phyloP scores from a whole-genome alignment of 2,888 invertebrate genomes.

The Patella ulyssiponensis region DNA sequence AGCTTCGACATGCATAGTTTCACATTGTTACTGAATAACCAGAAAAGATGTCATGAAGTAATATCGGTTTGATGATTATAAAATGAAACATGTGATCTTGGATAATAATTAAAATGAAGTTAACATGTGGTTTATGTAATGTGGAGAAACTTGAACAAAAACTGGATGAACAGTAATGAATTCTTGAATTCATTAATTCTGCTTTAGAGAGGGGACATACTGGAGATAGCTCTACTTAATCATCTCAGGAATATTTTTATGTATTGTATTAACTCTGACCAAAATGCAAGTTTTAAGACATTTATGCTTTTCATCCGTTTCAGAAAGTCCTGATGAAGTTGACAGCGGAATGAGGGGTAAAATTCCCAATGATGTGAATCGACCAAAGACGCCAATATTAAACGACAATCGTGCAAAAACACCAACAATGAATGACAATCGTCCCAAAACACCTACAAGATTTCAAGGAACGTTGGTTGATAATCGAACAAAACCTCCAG shows the following conservation, averaged over 20 bases:
- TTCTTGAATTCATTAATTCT: no score
- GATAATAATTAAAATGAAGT: no score
- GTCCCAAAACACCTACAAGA: slow-evolving; percentile 61
- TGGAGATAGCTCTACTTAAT: neutral
- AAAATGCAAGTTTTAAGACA: slow-evolving; percentile 7
- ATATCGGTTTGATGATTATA: no score
- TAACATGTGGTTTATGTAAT: no score
- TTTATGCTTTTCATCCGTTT: slow-evolving; percentile 23
- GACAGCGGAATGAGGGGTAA: neutral
- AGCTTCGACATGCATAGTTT: no score
- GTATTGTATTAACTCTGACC: neutral
- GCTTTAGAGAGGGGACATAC: no score
- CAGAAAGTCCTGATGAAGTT: slow-evolving; percentile 23
- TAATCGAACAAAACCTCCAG: slow-evolving; percentile 41
- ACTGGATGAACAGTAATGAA: no score
- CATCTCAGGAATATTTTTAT: no score
- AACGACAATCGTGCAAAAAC: slow-evolving; percentile 53
- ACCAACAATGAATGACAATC: slow-evolving; percentile 43
- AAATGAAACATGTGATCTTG: no score
- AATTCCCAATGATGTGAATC: slow-evolving; percentile 30
- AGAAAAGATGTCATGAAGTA: no score
- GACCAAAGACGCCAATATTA: slow-evolving; percentile 49
- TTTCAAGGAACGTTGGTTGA: slow-evolving; percentile 40
- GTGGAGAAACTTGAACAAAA: no score
- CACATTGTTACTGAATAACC: no score